Evolutionary conservation across 2,113 vertebrate genomes (phyloP), one percentile per base, ranked within the genome.

Genomic region (Alosa alosa): DNA sequence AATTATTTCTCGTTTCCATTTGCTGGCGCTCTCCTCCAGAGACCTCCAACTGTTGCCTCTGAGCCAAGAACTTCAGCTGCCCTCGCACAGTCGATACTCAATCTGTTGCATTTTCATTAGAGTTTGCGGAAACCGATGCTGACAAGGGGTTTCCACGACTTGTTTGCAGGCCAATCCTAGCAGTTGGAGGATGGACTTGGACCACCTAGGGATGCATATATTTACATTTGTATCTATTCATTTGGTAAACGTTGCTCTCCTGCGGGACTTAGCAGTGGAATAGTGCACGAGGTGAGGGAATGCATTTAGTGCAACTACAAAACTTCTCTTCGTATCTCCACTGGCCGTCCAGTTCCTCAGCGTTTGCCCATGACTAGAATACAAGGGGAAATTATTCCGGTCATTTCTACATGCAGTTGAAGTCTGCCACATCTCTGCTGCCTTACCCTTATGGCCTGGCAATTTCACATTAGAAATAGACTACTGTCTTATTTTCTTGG

Each of bases 41-140:
- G 93, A 93, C 92, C 93, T 93, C 90, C 89, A 88, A 91, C 90
- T 89, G 89, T 89, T 93, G 91, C 92, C 92, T 94, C 91, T 92
- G 91, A 94, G 93, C 91, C 86, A 90, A 93, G 94, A 94, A 91
- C 93, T 91, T 90, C 89, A 60, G 91, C 90, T 90, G 90, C 64
- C 7, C 91, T 89, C 90, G 85, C 57, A 84, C 89, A 93, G 93
- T 94, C 93, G 91, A 94, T 95, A 95, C 93, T 94, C 93, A 94
- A 94, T 95, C 94, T 94, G 92, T 93, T 92, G 92, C 92, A 92
- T 94, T 93, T 93, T 93, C 92, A 93, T 91, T 92, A 93, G 94
- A 93, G 92, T 92, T 92, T 93, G 91, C 91, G 93, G 92, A 93
- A 94, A 95, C 93, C 6, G 91, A 81, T 93, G 92, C 93, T 93